Evolutionary conservation across 2,113 vertebrate species (phyloP), one percentile per base, ranked within the genome.

Genomic region (Suricata suricatta): DNA sequence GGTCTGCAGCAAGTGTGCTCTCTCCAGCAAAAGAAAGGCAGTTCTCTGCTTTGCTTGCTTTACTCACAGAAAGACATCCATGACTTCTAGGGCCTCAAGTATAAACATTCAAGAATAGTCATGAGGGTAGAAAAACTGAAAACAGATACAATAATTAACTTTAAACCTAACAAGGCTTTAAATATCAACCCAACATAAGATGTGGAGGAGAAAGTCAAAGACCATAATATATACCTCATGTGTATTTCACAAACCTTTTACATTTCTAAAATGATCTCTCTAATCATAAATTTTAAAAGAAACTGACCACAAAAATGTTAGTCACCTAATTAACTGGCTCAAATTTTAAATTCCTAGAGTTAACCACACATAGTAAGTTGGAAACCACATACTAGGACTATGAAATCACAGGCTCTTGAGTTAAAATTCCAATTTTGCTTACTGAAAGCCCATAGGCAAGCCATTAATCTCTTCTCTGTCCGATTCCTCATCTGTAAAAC

Each of bases 341-440:
- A 88, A 87, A 84, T n/a, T 90, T 71, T 29, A 90, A 92, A 89
- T 92, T 93, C 41, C 41, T 64, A 71, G 93, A 57, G 66, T 87
- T 92, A 90, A 90, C 25, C 35, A 92, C n/a, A 91, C 2, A 33
- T 5, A 72, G 44, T 83, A 72, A 93, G 91, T 41, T 77, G 15
- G 68, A 71, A 95, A 84, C 16, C 60, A 44, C 82, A 72, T 79
- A 66, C 5, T 2, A 88, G 3, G 44, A 83, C 68, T 66, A 16
- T 86, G 69, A 92, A 91, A 79, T 88, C 66, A 79, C 14, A 88
- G 76, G 69, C 35, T 50, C 69, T 66, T 66, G 41, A 96, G 74
- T 90, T 95, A 91, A 94, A 97, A 93, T 83, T 79, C 86, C 92
- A 97, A 80, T 63, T 90, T 74, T 72, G 23, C 47, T 95, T 94